Conservation (phyloP, 2,797 vertebrate genomes). For the Eidolon dupreanum region DNA sequence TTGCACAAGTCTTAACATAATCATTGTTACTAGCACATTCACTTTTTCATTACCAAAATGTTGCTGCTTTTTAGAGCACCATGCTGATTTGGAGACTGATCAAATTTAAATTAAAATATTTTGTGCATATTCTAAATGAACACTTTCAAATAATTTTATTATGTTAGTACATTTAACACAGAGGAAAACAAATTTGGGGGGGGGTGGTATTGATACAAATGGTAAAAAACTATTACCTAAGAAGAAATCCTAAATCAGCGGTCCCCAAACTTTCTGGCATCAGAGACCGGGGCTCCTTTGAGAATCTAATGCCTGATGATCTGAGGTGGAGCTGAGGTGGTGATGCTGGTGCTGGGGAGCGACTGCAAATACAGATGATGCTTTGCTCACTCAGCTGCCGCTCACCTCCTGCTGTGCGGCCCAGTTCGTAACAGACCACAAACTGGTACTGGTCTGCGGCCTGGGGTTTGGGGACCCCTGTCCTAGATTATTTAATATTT, state of each 20-base stretch:
- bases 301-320: too few relatives aligned
- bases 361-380: too few relatives aligned
- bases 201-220: not conserved
- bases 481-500: not conserved
- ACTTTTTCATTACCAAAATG: constrained; percentile 1
- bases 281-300: too few relatives aligned
- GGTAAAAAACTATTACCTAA: not conserved
- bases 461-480: too few relatives aligned
- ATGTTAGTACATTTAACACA: not conserved
- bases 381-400: too few relatives aligned
- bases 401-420: too few relatives aligned
- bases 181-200: not conserved
- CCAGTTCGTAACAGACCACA: too few relatives aligned
- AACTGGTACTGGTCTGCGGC: too few relatives aligned
- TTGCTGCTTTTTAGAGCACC: not conserved
- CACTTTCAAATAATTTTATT: not conserved
- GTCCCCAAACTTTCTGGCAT: too few relatives aligned
- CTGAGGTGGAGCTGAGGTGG: too few relatives aligned
- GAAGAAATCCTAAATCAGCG: not conserved
- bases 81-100: not conserved
- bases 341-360: too few relatives aligned
- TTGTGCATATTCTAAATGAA: not conserved
- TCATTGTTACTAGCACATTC: not conserved
- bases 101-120: constrained; percentile 41
- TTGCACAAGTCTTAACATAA: not conserved